phyloP scores from a whole-genome alignment of 1,140 invertebrate genomes.

The Neocloeon triangulifer region DNA sequence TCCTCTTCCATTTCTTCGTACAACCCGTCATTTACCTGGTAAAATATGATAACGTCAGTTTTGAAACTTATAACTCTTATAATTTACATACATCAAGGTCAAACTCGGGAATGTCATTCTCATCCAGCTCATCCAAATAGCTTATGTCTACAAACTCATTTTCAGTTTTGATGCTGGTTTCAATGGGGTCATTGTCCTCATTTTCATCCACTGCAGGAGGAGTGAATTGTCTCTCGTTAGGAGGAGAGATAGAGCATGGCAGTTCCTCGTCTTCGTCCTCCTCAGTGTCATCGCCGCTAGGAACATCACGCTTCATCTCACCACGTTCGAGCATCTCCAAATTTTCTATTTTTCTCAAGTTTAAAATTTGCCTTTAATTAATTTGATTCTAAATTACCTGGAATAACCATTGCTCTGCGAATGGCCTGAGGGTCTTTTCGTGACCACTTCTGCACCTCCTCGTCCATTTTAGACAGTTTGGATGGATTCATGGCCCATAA shows the following conservation, averaged over 20 bases:
- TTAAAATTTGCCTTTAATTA: conserved; percentile 1
- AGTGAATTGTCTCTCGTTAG: conserved; percentile 8
- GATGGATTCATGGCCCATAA: conserved; percentile 91
- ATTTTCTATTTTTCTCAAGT: too few relatives aligned
- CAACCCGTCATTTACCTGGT: conserved; percentile 10
- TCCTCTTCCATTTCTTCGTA: conserved; percentile 12
- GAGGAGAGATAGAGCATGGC: conserved; percentile 15
- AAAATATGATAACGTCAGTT: conserved; percentile 4
- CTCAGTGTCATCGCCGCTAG: conserved; percentile 18
- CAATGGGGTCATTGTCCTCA: conserved; percentile 23
- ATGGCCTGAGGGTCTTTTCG: conserved; percentile 74
- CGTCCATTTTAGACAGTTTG: conserved; percentile 89
- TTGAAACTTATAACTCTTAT: background rate
- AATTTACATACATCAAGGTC: conserved; percentile 17
- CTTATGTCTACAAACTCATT: conserved; percentile 28
- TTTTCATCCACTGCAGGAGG: conserved; percentile 15
- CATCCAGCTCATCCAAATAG: conserved; percentile 26
- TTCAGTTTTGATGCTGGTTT: conserved; percentile 20
- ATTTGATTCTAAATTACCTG: too few relatives aligned
- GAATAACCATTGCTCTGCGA: conserved; percentile 73
- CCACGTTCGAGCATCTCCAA: conserved; percentile 58
- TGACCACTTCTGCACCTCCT: conserved; percentile 91
- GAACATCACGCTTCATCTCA: conserved; percentile 48
- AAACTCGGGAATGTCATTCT: conserved; percentile 19
- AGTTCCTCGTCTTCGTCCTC: conserved; percentile 23